These are phyloP conservation scores for Dryobota labecula DNA, from an alignment of 2,888 invertebrate species.

Conservation along the genomic window DNA sequence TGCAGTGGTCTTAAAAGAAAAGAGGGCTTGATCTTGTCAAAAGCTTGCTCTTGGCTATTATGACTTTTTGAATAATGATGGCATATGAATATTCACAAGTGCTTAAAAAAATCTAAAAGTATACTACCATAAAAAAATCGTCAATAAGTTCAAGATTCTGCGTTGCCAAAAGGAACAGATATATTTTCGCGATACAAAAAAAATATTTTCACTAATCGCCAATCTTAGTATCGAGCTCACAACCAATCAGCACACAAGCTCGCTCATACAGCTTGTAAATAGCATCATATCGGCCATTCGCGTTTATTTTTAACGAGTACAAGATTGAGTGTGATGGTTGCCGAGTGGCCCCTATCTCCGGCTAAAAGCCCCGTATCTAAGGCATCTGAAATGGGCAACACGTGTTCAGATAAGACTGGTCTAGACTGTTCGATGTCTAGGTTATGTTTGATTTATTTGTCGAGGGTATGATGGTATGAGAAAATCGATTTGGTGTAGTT, in stretches of 20 bases:
- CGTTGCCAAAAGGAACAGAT: neutral
- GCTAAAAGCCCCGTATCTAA: conserved; percentile 69
- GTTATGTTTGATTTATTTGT: conserved; percentile 49
- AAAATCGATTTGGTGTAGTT: conserved; percentile 32
- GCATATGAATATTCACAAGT: too few species aligned
- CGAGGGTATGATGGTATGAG: conserved; percentile 3
- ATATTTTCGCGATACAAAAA: neutral
- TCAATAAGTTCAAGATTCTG: too few species aligned
- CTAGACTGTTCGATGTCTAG: conserved; percentile 55
- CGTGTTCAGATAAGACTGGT: conserved; percentile 67
- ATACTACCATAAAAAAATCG: neutral
- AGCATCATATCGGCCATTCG: conserved; percentile 27
- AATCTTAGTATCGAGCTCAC: neutral
- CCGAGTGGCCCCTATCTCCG: conserved; percentile 60
- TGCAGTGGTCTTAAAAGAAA: neutral
- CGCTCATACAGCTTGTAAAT: conserved; percentile 38
- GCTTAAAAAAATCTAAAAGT: neutral
- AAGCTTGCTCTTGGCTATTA: neutral
- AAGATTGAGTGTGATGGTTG: conserved; percentile 57
- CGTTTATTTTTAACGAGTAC: conserved; percentile 63
- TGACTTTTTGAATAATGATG: too few species aligned
- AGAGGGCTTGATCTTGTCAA: neutral
- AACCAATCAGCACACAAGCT: conserved; percentile 15
- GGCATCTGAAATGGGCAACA: conserved; percentile 68
- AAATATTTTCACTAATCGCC: neutral